A percentile compares a stretch with the other conserved stretches of the same genome.
These are phyloP conservation scores for Anticlea derivata DNA, from an alignment of 2,888 invertebrate species.

Conservation along the genomic window DNA sequence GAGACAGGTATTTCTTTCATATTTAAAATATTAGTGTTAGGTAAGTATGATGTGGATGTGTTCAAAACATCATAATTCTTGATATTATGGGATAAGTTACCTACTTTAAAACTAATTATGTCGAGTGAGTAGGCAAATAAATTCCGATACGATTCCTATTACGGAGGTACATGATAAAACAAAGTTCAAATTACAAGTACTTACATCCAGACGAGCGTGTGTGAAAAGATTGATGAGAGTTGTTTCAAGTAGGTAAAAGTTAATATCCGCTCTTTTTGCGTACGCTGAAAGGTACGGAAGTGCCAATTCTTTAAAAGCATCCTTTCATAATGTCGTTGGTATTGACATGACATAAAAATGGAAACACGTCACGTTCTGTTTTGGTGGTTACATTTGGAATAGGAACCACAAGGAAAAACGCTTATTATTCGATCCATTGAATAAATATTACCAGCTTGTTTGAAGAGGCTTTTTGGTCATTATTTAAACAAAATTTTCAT, in stretches of 20 bases:
- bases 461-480: not conserved
- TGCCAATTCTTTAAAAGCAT: not conserved
- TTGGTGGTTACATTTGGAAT: too few relatives aligned
- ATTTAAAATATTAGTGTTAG: too few relatives aligned
- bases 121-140: too few relatives aligned
- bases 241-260: slow-evolving; percentile 1
- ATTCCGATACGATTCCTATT: too few relatives aligned
- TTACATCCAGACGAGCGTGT: not conserved
- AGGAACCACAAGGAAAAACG: too few relatives aligned
- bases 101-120: too few relatives aligned
- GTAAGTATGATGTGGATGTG: too few relatives aligned
- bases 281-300: not conserved
- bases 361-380: not conserved
- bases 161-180: not conserved
- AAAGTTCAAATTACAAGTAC: not conserved
- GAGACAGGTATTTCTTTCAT: too few relatives aligned
- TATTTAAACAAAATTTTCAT: not conserved
- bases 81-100: too few relatives aligned
- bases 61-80: too few relatives aligned
- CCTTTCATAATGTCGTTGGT: not conserved
- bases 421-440: not conserved
- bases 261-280: slow-evolving; percentile 7
- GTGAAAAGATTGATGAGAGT: slow-evolving; percentile 1
- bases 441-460: not conserved
- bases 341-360: not conserved